Conservation (phyloP, 1,140 invertebrate species). For the Littorina saxatilis region DNA sequence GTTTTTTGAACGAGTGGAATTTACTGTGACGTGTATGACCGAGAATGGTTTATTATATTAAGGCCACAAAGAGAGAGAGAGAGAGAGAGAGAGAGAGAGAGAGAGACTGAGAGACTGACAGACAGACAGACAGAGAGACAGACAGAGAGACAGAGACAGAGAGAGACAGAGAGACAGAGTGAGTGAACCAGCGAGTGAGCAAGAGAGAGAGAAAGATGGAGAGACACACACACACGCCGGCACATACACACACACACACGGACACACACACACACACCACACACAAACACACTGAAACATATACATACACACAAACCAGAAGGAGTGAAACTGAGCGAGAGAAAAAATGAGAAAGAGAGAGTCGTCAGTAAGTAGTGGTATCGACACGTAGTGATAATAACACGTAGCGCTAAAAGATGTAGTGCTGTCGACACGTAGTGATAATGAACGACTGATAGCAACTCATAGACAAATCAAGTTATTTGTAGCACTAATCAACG, state of each 20-base stretch:
- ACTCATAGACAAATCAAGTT: too few relatives aligned
- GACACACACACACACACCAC: background rate
- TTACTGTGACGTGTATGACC: too few relatives aligned
- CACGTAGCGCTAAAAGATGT: too few relatives aligned
- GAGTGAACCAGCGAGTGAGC: too few relatives aligned
- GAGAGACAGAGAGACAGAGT: background rate
- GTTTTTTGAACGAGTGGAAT: too few relatives aligned
- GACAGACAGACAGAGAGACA: background rate
- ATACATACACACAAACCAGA: background rate
- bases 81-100: constrained; percentile 15
- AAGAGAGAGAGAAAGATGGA: background rate
- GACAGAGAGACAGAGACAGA: background rate
- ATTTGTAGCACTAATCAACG: too few relatives aligned
- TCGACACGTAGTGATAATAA: too few relatives aligned
- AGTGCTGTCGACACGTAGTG: too few relatives aligned
- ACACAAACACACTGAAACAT: background rate
- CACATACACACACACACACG: background rate
- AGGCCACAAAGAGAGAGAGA: background rate
- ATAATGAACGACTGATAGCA: too few relatives aligned
- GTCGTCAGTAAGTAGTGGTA: too few relatives aligned
- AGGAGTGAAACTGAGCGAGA: background rate
- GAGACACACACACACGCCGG: background rate
- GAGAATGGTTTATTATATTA: too few relatives aligned
- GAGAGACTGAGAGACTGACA: background rate
- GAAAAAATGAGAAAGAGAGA: background rate